Evolutionary conservation across 2,113 vertebrate genomes (phyloP).

Genomic region (Apaloderma vittatum): DNA sequence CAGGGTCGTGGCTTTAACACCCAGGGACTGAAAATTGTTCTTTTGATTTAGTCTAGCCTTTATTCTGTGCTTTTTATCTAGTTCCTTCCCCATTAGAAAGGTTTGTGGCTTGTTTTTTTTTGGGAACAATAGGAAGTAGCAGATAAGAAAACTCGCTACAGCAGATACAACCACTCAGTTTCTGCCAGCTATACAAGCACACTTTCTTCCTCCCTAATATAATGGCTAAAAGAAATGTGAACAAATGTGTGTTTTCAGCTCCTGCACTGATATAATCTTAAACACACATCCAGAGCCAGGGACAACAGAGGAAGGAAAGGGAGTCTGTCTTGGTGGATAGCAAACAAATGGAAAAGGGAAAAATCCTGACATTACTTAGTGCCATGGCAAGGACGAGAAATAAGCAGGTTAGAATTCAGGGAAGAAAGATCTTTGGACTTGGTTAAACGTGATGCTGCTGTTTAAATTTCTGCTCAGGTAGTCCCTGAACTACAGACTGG

Average conservation of each 20-base stretch:
- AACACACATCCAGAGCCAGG: background rate
- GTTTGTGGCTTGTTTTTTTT: background rate
- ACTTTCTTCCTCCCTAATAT: background rate
- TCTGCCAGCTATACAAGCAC: background rate
- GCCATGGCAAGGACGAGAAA: rapidly evolving
- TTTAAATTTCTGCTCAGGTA: background rate
- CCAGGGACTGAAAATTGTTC: background rate
- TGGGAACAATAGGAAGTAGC: background rate
- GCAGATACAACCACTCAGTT: background rate
- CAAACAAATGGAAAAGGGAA: background rate
- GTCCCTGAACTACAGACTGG: background rate
- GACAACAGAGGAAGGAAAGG: background rate
- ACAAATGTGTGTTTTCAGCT: background rate
- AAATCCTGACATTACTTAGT: background rate
- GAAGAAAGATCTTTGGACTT: background rate
- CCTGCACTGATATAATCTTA: background rate
- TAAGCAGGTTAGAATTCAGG: background rate
- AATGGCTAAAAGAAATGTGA: background rate
- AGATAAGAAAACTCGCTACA: background rate
- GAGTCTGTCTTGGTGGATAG: background rate
- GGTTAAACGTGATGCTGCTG: background rate
- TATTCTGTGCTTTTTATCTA: background rate
- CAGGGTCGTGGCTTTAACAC: background rate
- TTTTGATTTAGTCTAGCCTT: background rate
- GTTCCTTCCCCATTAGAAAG: background rate